These are phyloP conservation scores for Eupsittula cactorum DNA, from an alignment of 2,113 vertebrate genomes.

Conservation along the genomic window DNA sequence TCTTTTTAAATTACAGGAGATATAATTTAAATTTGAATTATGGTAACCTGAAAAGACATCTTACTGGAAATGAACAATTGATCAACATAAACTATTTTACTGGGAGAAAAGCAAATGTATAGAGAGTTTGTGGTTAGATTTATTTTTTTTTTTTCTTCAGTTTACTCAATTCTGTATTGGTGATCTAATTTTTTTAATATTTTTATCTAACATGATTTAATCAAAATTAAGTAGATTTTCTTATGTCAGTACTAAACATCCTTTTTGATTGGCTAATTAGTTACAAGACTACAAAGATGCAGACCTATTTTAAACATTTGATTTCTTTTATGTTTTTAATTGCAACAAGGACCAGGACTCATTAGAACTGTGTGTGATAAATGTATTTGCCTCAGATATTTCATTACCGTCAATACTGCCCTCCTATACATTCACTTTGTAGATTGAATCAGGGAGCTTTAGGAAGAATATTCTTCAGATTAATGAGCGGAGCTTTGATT, in stretches of 20 bases:
- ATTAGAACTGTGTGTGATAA: neutral
- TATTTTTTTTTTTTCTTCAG: neutral
- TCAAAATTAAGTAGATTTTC: neutral
- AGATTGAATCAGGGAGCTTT: neutral
- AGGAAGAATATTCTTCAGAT: neutral
- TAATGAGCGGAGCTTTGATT: neutral
- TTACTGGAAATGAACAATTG: neutral
- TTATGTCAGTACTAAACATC: neutral
- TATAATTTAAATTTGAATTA: neutral
- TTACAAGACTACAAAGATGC: neutral
- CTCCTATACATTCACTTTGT: neutral
- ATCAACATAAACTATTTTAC: neutral
- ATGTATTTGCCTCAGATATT: neutral
- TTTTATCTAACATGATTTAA: neutral
- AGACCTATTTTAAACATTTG: neutral
- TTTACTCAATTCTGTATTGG: neutral
- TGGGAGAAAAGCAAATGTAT: neutral
- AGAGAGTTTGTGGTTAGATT: neutral
- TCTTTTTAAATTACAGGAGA: neutral
- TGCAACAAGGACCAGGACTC: neutral
- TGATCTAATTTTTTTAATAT: neutral
- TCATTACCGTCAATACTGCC: neutral
- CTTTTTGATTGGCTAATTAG: neutral
- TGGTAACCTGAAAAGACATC: neutral
- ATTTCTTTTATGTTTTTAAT: neutral